Base-by-base conservation (phyloP, 1,140 invertebrate species). In the Bombus confusus region DNA sequence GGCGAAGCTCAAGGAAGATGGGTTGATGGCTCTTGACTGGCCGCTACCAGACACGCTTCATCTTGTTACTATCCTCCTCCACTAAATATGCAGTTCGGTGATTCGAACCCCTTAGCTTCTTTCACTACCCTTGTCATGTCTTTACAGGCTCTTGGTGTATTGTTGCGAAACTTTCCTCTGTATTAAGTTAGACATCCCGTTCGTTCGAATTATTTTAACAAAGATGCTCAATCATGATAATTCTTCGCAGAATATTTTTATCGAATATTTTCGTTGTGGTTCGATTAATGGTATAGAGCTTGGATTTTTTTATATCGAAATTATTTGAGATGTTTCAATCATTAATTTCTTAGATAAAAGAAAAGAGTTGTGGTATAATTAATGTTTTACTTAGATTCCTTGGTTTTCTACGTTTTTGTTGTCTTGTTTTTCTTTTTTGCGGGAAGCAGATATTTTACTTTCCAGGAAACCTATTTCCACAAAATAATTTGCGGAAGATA, bases 81-180 rank as follows among this genome's bases (percentile, higher is more conserved):
- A 69, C 88, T 91, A 91, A 91, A 91, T 91, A 91, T 91, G 87
- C 85, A 88, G 80, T 87, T 81, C 64, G 64, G 77, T 73, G 74
- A 83, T 80, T 88, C 77, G 34, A 39, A 59, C 79, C 39, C 25
- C 39, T 47, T 75, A 39, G 25, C 57, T 62, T 68, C 80, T 73
- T 87, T 80, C 31, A n/a, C 39, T 59, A 71, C 68, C 79, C 71
- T 47, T 73, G 52, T 80, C 66, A 71, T 22, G 78, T 59, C 68
- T n/a, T 72, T 13, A 13, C 12, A 28, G 37, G 0, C 18, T 39
- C 39, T 47, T 13, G 6, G 22, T 37, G 28, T 52, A 59, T 59
- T 43, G 37, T 80, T n/a, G 25, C 9, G 41, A 15, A 73, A 22
- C 41, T 31, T 47, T 15, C 25, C 74, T 47, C 39, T 43, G 13